Evolutionary conservation across 2,113 vertebrate species (phyloP), one percentile per base, ranked within the genome.

Genomic region (Mastomys natalensis): DNA sequence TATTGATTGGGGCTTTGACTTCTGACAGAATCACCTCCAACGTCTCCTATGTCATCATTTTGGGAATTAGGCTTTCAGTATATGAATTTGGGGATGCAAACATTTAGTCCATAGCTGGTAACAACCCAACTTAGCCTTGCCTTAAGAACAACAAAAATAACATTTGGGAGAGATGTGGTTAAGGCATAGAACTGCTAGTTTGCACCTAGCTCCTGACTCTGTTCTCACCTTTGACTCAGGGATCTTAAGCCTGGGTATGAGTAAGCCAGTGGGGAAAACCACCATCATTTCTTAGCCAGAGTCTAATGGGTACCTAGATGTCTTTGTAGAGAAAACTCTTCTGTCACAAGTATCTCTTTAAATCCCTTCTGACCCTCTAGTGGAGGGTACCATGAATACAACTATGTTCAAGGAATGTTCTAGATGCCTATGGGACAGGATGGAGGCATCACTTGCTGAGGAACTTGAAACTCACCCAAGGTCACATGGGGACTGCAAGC

Each of bases 361-460:
- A 11, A 17, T 68, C 55, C 51, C 34, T 55, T 8, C 29, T 3
- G 82, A 55, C 11, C 11, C 72, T 81, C 13, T 22, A 9, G 0
- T 0, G 16, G n/a, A 22, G 0, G 19, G 17, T 0, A 0, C 24
- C 6, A 1, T 7, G 15, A 40, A 1, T 0, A 5, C 1, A 3
- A 3, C 19, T 26, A 15, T 43, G 0, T 29, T 10, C 34, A 51
- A 34, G 7, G 11, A 0, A 0, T 40, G 43, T 73, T 68, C 17
- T n/a, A 29, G 45, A 34, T 12, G 0, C 51, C 72, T 45, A 19
- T 8, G 5, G 24, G 22, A 45, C 16, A 29, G 11, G 34, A 31
- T 29, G 9, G 26, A 13, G 51, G 55, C 72, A 21, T 12, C 5
- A 3, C 51, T 29, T 16, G 0, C 0, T 1, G 45, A 45, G 48